These are phyloP conservation scores for Lacerta agilis DNA, from an alignment of 2,797 vertebrate species.

Conservation along the genomic window DNA sequence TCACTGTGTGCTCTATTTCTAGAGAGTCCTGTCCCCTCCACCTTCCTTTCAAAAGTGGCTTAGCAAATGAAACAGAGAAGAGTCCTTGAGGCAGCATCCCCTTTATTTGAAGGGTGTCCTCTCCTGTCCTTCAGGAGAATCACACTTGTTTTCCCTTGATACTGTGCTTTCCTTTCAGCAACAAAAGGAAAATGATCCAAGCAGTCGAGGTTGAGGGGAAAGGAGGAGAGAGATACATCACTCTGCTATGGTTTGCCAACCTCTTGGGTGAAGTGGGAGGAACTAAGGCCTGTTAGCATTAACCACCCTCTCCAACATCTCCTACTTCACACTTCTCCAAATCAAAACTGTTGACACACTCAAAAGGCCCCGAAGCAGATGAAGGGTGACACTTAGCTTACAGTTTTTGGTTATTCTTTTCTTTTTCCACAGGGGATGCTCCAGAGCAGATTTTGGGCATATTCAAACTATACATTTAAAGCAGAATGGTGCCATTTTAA, in stretches of 20 bases:
- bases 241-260: neutral
- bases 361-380: neutral
- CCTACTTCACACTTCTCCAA: neutral
- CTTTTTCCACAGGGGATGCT: too few species aligned
- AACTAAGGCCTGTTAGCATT: fast-evolving
- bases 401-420: too few species aligned
- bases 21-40: neutral
- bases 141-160: neutral
- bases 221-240: neutral
- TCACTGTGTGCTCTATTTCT: neutral
- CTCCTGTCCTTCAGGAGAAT: neutral
- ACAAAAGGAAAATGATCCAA: neutral
- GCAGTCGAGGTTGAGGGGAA: too few species aligned
- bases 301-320: neutral
- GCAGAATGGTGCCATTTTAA: too few species aligned
- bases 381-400: too few species aligned
- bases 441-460: too few species aligned
- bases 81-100: neutral
- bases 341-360: neutral
- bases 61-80: neutral
- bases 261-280: neutral
- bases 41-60: neutral
- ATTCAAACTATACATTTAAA: too few species aligned
- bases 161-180: too few species aligned
- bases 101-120: neutral